phyloP scores from a whole-genome alignment of 2,113 vertebrate species.

The Anhinga rufa region DNA sequence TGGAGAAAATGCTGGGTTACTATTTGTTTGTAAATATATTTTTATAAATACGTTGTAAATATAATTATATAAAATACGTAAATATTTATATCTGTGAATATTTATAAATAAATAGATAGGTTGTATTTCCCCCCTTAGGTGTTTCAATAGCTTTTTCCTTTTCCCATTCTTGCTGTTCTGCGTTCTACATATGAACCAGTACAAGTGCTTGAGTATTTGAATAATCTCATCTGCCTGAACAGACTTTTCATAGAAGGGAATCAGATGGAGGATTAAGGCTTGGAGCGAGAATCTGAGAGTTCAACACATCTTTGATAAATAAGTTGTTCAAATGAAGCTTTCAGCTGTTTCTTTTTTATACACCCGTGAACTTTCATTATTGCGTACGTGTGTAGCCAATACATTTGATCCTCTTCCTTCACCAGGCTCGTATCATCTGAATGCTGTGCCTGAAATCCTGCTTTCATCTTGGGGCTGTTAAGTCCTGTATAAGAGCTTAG shows the following conservation, averaged over 20 bases:
- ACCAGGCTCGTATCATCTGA: not conserved
- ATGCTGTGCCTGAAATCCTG: not conserved
- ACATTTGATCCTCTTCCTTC: not conserved
- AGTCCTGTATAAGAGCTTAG: not conserved
- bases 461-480: not conserved
- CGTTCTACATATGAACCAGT: not conserved
- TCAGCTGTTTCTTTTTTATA: not conserved
- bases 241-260: not conserved
- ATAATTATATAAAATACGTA: not conserved
- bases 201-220: not conserved
- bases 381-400: not conserved
- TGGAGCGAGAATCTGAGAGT: not conserved
- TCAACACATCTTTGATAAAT: not conserved
- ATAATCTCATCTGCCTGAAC: not conserved
- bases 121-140: not conserved
- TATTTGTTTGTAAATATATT: not conserved
- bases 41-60: not conserved
- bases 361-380: not conserved
- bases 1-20: not conserved
- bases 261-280: not conserved
- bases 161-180: not conserved
- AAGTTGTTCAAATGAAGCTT: not conserved
- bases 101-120: not conserved
- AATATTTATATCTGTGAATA: not conserved
- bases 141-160: not conserved